Conservation (phyloP, 2,888 invertebrate species). For the Prosapia bicincta region DNA sequence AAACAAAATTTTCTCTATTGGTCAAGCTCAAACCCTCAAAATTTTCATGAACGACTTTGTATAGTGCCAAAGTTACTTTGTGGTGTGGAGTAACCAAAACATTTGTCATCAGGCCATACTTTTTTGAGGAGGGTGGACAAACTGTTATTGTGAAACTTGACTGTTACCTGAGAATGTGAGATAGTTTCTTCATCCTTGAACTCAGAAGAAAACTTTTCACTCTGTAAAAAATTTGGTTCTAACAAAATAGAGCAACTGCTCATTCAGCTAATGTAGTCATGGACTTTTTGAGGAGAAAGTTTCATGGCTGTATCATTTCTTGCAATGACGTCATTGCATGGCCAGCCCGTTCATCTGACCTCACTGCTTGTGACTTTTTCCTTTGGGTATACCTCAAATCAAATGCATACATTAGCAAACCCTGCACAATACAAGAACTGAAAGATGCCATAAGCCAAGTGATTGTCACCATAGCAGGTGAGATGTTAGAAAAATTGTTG, state of each 20-base stretch:
- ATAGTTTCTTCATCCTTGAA: conserved; percentile 25
- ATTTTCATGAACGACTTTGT: conserved; percentile 6
- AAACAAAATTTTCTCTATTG: background rate
- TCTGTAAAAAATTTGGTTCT: background rate
- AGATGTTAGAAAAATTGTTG: background rate
- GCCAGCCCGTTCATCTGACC: background rate
- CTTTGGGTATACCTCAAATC: background rate
- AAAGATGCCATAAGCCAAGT: background rate
- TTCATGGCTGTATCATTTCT: background rate
- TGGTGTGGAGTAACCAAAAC: conserved; percentile 25
- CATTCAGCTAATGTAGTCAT: background rate
- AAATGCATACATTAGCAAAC: background rate
- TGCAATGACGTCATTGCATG: background rate
- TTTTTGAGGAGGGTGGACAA: conserved; percentile 26
- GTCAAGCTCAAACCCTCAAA: background rate
- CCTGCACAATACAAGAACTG: background rate
- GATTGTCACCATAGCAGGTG: background rate
- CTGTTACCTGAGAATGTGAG: conserved; percentile 23
- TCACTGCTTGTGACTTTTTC: background rate
- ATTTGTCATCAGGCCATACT: conserved; percentile 29
- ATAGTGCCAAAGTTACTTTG: conserved; percentile 27
- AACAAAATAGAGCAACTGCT: background rate
- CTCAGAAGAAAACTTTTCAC: conserved; percentile 4
- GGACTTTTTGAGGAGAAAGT: background rate
- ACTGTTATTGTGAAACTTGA: conserved; percentile 11